Percentiles rank a stretch among this genome's conserved stretches.
These are phyloP conservation scores for Phenganax stokvisi DNA, from an alignment of 92 coral and sea anemone genomes.

Conservation along the genomic window DNA sequence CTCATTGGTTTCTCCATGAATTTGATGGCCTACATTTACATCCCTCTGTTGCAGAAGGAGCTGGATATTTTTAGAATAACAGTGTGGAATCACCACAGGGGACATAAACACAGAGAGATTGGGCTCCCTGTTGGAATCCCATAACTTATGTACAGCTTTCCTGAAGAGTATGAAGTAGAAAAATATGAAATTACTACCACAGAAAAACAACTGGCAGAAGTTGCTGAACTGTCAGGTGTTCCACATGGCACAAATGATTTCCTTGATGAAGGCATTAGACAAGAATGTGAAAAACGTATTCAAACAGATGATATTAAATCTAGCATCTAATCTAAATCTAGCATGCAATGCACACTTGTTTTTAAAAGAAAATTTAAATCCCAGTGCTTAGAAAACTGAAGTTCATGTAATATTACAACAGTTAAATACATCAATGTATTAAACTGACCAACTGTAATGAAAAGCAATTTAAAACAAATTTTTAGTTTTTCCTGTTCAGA, in stretches of 20 bases:
- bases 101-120: constrained; percentile 29
- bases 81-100: neutral
- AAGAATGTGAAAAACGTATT: constrained; percentile 55
- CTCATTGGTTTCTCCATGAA: neutral
- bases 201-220: too few relatives aligned
- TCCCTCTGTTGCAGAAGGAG: neutral
- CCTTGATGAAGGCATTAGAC: constrained; percentile 39
- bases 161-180: neutral
- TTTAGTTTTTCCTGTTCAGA: neutral
- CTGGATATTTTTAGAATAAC: neutral
- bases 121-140: constrained; percentile 43
- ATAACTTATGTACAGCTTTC: constrained; percentile 30
- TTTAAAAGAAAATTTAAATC: neutral
- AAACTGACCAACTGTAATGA: neutral
- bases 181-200: too few relatives aligned
- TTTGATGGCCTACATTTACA: neutral
- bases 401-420: neutral
- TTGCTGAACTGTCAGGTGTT: constrained; percentile 37
- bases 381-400: neutral
- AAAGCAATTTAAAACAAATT: neutral
- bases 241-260: constrained; percentile 6
- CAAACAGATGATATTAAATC: neutral
- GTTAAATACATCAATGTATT: neutral
- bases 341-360: neutral
- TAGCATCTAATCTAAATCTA: neutral